Base-by-base conservation (phyloP, 2,113 vertebrate species). In the Sclerurus mexicanus region DNA sequence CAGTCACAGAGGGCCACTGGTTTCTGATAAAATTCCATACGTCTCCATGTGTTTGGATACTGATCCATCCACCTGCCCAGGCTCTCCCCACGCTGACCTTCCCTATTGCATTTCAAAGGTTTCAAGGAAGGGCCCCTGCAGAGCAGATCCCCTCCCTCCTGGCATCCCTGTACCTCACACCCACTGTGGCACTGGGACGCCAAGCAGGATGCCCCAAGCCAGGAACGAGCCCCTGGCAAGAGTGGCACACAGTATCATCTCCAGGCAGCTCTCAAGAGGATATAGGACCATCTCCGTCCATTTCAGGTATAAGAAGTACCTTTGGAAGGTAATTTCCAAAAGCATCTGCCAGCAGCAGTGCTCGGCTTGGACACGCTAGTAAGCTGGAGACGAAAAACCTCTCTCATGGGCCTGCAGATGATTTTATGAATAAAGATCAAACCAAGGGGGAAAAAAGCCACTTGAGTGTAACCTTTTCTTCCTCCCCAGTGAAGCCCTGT, bases 101-200 rank as follows among this genome's bases (percentile, higher is more conserved):
- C 37, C 35, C 39, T 73, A 25, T 1, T 33, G n/a, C 44, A 30
- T 74, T 84, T 75, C 15, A 68, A 63, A 67, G 23, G 52, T 33
- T 84, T 77, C 40, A 66, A 7, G 21, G 10, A 64, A 78, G 79
- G 40, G 4, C 62, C 18, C 53, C 30, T 16, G 3, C 28, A 71
- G 52, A 82, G 40, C 17, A 80, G 46, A 62, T 21, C 20, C 71
- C 33, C 11, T 44, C 60, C 24, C 19, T 78, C n/a, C 73, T 12
- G 30, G 13, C 1, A 3, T n/a, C 24, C 46, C 22, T 2, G 3
- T 11, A 2, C 0, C 5, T 10, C 46, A 40, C 1, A 4, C n/a
- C 46, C 75, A 15, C 17, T 6, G 20, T 39, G 39, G n/a, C 37
- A 12, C 44, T 59, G 53, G n/a, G 37, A 39, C 68, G 37, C 31